These are phyloP conservation scores for Callipepla californica DNA, from an alignment of 2,113 vertebrate species.

Conservation along the genomic window DNA sequence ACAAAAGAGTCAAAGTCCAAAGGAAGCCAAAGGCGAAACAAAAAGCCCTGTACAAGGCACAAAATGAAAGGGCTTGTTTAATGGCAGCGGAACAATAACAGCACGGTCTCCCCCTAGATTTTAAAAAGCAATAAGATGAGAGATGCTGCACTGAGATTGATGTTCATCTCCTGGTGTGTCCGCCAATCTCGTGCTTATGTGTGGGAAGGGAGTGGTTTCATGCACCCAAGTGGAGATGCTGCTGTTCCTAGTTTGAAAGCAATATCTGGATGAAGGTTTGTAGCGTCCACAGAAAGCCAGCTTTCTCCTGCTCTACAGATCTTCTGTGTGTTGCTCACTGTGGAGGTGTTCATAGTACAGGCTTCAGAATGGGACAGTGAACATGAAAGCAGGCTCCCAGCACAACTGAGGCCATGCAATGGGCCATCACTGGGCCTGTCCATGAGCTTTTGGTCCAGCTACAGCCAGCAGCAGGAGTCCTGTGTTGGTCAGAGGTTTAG, in stretches of 20 bases:
- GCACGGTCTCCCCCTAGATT: slow-evolving; percentile 5
- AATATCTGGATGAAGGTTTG: neutral
- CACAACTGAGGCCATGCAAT: neutral
- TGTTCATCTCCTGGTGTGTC: neutral
- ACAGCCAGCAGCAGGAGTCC: neutral
- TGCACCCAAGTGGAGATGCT: neutral
- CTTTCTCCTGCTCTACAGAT: neutral
- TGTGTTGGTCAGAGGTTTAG: neutral
- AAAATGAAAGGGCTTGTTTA: slow-evolving; percentile 58
- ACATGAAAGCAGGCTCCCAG: neutral
- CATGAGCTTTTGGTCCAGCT: neutral
- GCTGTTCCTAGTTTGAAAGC: neutral
- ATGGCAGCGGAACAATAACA: slow-evolving; percentile 30
- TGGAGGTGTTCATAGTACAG: neutral
- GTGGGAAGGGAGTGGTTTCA: neutral
- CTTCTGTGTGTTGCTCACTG: neutral
- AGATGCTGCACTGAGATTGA: neutral
- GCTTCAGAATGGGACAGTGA: neutral
- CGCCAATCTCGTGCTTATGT: neutral
- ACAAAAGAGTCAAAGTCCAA: slow-evolving; percentile 58
- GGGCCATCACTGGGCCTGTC: neutral
- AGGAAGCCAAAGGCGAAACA: slow-evolving; percentile 51
- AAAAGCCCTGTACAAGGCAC: slow-evolving; percentile 52
- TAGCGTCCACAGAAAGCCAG: neutral
- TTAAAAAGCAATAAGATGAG: slow-evolving; percentile 17